These are phyloP conservation scores for Parnassius mnemosyne DNA, from an alignment of 2,888 invertebrate species.

Conservation along the genomic window DNA sequence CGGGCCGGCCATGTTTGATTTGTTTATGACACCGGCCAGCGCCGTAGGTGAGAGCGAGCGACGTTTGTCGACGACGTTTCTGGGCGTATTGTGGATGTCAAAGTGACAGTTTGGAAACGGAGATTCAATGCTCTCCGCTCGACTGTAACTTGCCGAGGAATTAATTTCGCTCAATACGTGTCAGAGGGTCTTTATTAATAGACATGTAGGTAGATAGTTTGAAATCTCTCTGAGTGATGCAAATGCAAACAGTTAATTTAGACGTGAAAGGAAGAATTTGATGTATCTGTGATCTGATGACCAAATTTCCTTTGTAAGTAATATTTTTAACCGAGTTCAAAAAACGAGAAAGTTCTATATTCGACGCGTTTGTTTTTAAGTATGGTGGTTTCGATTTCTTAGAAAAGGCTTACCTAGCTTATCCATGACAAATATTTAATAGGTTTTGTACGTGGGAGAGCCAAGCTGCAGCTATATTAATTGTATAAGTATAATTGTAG, in stretches of 20 bases:
- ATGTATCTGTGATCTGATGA: too few species aligned
- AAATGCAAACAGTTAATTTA: neutral
- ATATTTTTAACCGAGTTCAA: too few species aligned
- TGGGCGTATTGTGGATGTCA: conserved; percentile 40
- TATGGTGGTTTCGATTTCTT: too few species aligned
- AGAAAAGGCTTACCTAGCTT: too few species aligned
- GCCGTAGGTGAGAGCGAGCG: conserved; percentile 57
- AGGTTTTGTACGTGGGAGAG: too few species aligned
- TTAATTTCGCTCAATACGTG: conserved; percentile 41
- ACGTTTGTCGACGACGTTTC: conserved; percentile 38
- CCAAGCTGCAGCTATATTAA: too few species aligned
- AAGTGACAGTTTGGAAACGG: conserved; percentile 40
- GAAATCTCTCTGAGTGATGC: neutral
- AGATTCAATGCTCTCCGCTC: conserved; percentile 37
- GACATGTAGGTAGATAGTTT: conserved; percentile 4
- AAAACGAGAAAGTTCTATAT: too few species aligned
- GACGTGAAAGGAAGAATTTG: conserved; percentile 1
- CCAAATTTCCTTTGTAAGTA: too few species aligned
- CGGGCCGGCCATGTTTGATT: conserved; percentile 78
- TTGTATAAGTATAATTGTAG: too few species aligned
- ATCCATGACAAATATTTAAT: too few species aligned
- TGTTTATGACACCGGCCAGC: conserved; percentile 71
- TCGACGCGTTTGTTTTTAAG: too few species aligned
- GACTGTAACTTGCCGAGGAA: conserved; percentile 35
- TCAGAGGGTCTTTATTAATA: conserved; percentile 15